These are phyloP conservation scores for Carapus acus DNA, from an alignment of 2,797 vertebrate genomes.

Conservation along the genomic window DNA sequence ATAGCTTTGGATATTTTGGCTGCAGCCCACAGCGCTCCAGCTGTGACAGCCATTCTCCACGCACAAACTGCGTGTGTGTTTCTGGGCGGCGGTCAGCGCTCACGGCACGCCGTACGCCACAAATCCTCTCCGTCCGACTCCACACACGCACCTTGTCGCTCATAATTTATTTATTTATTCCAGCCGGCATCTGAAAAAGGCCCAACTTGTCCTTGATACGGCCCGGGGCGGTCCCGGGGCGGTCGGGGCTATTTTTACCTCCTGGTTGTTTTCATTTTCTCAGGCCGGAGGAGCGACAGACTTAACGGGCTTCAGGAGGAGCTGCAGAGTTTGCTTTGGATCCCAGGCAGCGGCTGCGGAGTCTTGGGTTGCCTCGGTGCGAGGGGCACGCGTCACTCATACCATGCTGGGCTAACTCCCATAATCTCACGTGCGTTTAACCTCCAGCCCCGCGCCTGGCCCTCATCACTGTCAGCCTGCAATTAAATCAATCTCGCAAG, in stretches of 20 bases:
- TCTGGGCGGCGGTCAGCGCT: too few relatives aligned
- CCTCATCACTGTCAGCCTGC: too few relatives aligned
- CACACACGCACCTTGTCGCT: background rate
- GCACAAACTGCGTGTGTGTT: too few relatives aligned
- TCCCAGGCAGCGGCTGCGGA: conserved; percentile 2
- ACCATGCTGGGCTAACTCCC: background rate
- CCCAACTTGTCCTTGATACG: conserved; percentile 11
- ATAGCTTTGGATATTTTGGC: too few relatives aligned
- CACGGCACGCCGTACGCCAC: too few relatives aligned
- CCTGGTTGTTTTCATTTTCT: conserved; percentile 22
- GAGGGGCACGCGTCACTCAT: background rate
- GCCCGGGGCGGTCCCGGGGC: background rate
- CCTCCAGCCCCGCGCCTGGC: too few relatives aligned
- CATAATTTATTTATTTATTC: conserved; percentile 2
- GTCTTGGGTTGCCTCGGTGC: background rate
- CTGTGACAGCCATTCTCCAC: too few relatives aligned
- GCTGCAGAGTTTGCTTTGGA: conserved; percentile 9
- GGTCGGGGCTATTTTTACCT: conserved; percentile 21
- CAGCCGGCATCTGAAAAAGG: conserved; percentile 20
- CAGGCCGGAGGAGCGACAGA: conserved; percentile 8
- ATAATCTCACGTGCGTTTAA: too few relatives aligned
- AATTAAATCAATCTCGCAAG: too few relatives aligned
- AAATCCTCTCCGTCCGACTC: background rate
- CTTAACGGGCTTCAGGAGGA: conserved; percentile 27
- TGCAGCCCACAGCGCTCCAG: too few relatives aligned